phyloP scores from a whole-genome alignment of 2,888 invertebrate species.

The Sphaerophoria rueppellii region DNA sequence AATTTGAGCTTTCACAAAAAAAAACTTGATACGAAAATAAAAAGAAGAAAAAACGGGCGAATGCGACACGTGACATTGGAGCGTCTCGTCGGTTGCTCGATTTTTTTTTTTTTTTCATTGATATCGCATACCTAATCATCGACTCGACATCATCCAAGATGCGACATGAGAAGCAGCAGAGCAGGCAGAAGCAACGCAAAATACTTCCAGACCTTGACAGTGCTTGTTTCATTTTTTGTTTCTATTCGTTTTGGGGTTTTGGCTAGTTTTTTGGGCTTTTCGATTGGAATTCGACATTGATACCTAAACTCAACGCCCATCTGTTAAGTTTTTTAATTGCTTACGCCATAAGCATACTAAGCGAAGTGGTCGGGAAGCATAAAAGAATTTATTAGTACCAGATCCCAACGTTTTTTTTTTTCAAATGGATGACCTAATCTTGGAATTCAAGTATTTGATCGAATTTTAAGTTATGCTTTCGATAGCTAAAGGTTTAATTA shows the following conservation, averaged over 20 bases:
- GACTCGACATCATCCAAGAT: no score
- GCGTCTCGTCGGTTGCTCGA: not conserved
- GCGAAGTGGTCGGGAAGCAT: not conserved
- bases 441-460: not conserved
- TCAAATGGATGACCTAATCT: constrained; percentile 2
- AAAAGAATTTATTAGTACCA: not conserved
- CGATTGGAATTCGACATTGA: constrained; percentile 10
- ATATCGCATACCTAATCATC: not conserved
- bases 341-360: not conserved
- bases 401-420: not conserved
- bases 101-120: no score
- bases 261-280: not conserved
- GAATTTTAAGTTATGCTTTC: not conserved
- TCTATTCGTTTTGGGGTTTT: not conserved
- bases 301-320: not conserved
- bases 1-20: not conserved
- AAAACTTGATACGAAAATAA: not conserved
- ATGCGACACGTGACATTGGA: constrained; percentile 1
- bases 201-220: not conserved
- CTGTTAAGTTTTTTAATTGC: not conserved
- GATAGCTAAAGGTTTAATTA: not conserved
- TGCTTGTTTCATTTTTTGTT: not conserved
- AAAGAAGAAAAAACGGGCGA: not conserved
- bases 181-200: no score
- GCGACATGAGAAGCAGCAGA: no score